phyloP scores from a whole-genome alignment of 2,113 vertebrate species.

The Peromyscus polionotus region DNA sequence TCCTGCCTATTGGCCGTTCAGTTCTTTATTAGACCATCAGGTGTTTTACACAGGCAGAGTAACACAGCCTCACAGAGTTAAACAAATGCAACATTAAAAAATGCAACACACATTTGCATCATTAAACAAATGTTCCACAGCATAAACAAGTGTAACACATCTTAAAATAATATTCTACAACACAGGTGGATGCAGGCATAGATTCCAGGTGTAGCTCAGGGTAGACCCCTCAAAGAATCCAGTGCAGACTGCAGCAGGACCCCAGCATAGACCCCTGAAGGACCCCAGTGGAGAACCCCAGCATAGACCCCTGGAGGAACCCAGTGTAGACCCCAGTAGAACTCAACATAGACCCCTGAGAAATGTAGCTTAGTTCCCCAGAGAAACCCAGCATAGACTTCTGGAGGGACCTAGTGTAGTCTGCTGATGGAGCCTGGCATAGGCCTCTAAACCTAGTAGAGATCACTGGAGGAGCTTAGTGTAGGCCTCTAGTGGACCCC shows the following conservation, averaged over 20 bases:
- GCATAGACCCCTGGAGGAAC: no score
- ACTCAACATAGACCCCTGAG: neutral
- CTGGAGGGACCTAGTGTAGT: neutral
- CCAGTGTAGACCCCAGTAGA: neutral
- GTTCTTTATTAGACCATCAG: no score
- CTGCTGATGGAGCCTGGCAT: neutral
- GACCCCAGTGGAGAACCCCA: neutral
- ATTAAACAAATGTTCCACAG: no score
- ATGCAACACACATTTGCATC: no score
- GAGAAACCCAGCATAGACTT: neutral
- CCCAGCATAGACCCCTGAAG: neutral
- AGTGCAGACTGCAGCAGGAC: neutral
- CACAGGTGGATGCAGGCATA: neutral
- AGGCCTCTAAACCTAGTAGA: neutral
- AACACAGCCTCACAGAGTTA: no score
- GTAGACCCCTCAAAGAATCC: neutral
- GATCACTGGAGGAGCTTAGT: neutral
- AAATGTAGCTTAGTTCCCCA: neutral
- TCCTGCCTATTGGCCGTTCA: no score
- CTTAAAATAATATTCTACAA: no score
- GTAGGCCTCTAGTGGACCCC: neutral
- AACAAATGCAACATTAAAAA: no score
- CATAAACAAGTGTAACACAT: no score
- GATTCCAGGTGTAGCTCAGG: neutral
- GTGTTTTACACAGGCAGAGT: no score